phyloP scores from a whole-genome alignment of 2,113 vertebrate species.

The Hippocampus abdominalis region DNA sequence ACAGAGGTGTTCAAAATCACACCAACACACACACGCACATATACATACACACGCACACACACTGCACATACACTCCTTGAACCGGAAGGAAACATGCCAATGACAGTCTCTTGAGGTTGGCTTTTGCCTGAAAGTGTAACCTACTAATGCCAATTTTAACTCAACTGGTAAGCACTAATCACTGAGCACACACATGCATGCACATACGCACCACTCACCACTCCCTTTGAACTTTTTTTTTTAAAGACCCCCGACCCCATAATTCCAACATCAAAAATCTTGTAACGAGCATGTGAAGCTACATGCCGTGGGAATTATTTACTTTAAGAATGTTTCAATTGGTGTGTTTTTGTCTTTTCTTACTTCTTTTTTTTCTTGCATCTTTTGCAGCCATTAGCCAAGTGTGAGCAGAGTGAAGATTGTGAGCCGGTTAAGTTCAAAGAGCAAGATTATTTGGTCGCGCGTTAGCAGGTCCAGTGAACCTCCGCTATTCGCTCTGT shows the following conservation, averaged over 20 bases:
- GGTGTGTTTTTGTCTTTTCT: too few relatives aligned
- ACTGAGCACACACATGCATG: conserved; percentile 2
- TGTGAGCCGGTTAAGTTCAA: too few relatives aligned
- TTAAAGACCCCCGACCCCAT: not conserved
- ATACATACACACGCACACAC: conserved; percentile 2
- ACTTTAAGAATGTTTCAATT: not conserved
- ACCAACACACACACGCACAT: conserved; percentile 1
- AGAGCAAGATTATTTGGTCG: too few relatives aligned
- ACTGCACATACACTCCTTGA: conserved; percentile 27
- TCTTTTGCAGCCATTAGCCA: too few relatives aligned
- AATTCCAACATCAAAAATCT: not conserved
- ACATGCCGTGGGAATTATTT: not conserved
- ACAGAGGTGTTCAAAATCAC: not conserved
- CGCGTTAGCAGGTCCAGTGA: too few relatives aligned
- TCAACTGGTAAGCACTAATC: conserved; percentile 33
- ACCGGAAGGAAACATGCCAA: conserved; percentile 2
- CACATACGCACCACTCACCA: not conserved
- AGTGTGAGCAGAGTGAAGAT: too few relatives aligned
- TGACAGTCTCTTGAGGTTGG: conserved; percentile 38
- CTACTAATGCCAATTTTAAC: conserved; percentile 57
- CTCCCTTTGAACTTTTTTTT: not conserved
- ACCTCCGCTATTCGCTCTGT: too few relatives aligned
- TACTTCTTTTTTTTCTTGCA: not conserved
- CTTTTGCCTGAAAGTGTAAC: conserved; percentile 59
- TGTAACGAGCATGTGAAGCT: not conserved